Evolutionary conservation across 2,888 invertebrate species (phyloP).

Genomic region (Dicyrtomina minuta): DNA sequence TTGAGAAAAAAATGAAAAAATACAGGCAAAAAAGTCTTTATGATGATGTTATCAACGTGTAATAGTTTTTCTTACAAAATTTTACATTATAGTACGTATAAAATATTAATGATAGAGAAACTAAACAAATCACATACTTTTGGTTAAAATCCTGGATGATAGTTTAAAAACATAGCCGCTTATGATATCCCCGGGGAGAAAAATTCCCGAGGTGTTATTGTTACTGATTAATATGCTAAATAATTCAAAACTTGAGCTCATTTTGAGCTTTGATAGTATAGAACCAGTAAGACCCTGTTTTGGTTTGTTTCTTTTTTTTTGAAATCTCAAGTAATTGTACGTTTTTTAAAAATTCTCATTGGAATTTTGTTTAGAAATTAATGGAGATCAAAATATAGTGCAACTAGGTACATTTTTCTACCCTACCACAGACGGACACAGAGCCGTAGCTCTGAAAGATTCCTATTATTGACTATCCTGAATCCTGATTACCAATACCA

Average conservation of each 20-base stretch:
- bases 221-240: conserved; percentile 22
- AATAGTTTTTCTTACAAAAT: neutral
- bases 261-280: neutral
- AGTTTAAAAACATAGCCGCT: conserved; percentile 26
- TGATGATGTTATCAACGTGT: no score
- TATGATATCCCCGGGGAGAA: conserved; percentile 22
- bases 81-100: neutral
- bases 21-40: neutral
- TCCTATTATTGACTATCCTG: no score
- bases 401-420: no score
- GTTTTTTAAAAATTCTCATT: no score
- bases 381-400: no score
- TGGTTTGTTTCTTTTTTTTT: no score
- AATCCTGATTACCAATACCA: no score
- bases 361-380: no score
- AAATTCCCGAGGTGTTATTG: conserved; percentile 16
- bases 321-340: no score
- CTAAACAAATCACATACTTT: conserved; percentile 27
- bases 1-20: neutral
- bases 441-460: no score
- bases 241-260: conserved; percentile 22
- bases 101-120: no score
- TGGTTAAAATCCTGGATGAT: conserved; percentile 12
- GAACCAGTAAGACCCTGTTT: neutral
- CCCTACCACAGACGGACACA: no score